A percentile compares a stretch with the other conserved stretches of the same genome.
Conservation (phyloP, 2,797 vertebrate species). For the Tangara arthus region DNA sequence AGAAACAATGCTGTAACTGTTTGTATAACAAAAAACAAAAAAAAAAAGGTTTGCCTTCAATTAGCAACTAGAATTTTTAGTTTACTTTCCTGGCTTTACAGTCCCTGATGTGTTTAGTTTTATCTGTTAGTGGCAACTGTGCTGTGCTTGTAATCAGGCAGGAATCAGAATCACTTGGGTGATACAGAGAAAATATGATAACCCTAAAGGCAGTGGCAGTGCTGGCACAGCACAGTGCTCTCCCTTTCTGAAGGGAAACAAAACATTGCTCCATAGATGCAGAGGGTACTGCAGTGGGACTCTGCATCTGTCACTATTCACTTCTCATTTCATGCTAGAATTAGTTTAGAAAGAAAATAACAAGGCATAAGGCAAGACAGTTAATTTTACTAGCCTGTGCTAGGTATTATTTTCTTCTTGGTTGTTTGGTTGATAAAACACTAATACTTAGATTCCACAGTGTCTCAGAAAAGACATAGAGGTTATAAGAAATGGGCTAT, state of each 20-base stretch:
- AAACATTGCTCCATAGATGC: background rate
- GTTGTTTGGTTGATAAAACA: background rate
- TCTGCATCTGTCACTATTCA: background rate
- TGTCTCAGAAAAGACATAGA: background rate
- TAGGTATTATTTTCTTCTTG: background rate
- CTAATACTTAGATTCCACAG: background rate
- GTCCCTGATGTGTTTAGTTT: background rate
- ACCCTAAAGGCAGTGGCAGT: background rate
- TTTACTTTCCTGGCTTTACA: background rate
- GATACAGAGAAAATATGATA: background rate
- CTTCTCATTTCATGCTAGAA: background rate
- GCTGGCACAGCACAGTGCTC: background rate
- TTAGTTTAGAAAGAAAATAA: background rate
- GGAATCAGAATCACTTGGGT: background rate
- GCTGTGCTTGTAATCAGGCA: background rate
- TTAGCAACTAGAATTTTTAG: background rate
- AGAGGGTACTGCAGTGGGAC: background rate
- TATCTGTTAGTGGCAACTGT: background rate
- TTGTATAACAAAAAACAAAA: background rate
- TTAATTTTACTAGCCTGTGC: background rate
- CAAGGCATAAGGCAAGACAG: background rate
- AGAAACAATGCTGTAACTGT: background rate
- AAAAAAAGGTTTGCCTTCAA: background rate
- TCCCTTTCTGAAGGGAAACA: background rate
- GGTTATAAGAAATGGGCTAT: background rate